These are phyloP conservation scores for Limnephilus lunatus DNA, from an alignment of 2,888 invertebrate species.

Conservation along the genomic window DNA sequence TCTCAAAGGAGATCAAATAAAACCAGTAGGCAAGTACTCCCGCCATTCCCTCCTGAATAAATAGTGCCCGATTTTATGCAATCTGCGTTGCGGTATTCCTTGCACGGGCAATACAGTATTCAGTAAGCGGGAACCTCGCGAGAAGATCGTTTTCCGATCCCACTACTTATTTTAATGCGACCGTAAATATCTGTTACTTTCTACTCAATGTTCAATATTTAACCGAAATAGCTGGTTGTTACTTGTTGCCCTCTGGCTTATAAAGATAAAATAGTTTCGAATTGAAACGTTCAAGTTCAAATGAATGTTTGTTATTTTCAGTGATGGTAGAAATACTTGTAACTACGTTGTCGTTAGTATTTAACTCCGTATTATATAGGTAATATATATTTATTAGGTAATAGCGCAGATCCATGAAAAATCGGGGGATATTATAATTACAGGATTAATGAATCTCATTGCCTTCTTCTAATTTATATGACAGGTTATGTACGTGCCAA, in stretches of 20 bases:
- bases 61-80: not conserved
- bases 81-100: conserved; percentile 24
- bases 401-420: too few relatives aligned
- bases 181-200: not conserved
- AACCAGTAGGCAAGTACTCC: not conserved
- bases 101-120: not conserved
- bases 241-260: not conserved
- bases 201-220: not conserved
- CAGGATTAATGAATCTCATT: too few relatives aligned
- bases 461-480: too few relatives aligned
- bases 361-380: not conserved
- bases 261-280: not conserved
- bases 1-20: conserved; percentile 10
- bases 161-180: not conserved
- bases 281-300: not conserved
- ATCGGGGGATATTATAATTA: too few relatives aligned
- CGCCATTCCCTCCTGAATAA: conserved; percentile 17
- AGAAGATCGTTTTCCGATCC: not conserved
- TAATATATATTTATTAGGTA: not conserved
- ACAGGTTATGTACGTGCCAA: too few relatives aligned
- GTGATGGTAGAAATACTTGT: not conserved
- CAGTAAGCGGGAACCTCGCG: not conserved
- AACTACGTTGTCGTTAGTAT: not conserved
- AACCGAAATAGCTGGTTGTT: not conserved
- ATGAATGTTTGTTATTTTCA: not conserved